Evolutionary conservation across 1,140 invertebrate species (phyloP), one percentile per base, ranked within the genome.

Genomic region (Pomacea maculata): DNA sequence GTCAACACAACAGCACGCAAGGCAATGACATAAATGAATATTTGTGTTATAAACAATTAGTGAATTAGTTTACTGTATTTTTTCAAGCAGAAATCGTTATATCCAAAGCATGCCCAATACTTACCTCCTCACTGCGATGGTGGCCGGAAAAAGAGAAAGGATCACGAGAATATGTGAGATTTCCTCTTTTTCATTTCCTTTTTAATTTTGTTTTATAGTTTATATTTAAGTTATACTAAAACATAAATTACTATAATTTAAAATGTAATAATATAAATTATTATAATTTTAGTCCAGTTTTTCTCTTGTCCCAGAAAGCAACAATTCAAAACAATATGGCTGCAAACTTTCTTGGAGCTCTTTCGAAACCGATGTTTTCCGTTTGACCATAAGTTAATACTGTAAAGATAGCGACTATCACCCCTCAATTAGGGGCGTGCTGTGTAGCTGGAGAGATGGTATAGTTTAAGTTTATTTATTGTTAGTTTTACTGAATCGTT

Each of bases 381-480:
- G 19, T 67, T 78, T 78, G 67, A 57, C 65, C 54, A 12, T 52
- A 34, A 45, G 57, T 70, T 54, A 45, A 82, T 15, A 67, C 63
- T 79, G 81, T 55, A 82, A 78, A 78, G 75, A 84, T 84, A 84
- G 80, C 83, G 74, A 75, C 81, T 70, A 77, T 84, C 21, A 83
- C 80, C 75, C 79, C 83, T 54, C 81, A 75, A 14, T 81, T 84
- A 81, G 76, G 83, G 70, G 81, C 83, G 75, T 83, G 83, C 72
- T 84, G 83, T 82, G 81, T 77, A 81, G 83, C 80, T 75, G 81
- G 81, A 84, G 83, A 83, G 81, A 84, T 84, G 83, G 83, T 82
- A 67, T n/a, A 14, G 55, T 78, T 21, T 9, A 25, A 57, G 67
- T 54, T 25, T 78, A 25, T 52, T 55, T 52, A 29, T 17, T 61